Conservation (phyloP, 2,888 invertebrate species). For the Drosophila borborema region DNA sequence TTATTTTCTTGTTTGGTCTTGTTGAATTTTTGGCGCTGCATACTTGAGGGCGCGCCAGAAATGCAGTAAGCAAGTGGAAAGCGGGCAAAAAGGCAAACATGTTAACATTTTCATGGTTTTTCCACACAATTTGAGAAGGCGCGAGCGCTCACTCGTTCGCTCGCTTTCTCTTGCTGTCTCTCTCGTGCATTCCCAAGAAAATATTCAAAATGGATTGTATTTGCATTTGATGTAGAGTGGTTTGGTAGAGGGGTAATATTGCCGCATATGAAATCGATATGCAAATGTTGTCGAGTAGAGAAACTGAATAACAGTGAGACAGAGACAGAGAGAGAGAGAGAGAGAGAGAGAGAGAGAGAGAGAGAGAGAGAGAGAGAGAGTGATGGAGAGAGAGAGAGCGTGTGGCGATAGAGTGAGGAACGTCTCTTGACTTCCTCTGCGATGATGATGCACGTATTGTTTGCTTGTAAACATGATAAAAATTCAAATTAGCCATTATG, state of each 20-base stretch:
- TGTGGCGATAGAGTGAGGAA: neutral
- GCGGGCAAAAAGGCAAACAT: slow-evolving; percentile 38
- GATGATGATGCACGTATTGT: slow-evolving; percentile 78
- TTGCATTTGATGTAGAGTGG: slow-evolving; percentile 41
- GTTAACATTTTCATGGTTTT: slow-evolving; percentile 77
- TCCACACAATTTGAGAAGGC: slow-evolving; percentile 66
- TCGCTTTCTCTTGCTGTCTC: neutral
- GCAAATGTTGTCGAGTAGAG: slow-evolving; percentile 64
- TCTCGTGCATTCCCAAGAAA: slow-evolving; percentile 36
- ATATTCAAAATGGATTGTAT: slow-evolving; percentile 67
- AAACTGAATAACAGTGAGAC: slow-evolving; percentile 12
- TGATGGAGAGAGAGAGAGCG: neutral
- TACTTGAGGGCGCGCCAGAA: slow-evolving; percentile 52
- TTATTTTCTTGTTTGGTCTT: neutral
- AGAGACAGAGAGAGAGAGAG: neutral
- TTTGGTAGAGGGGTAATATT: slow-evolving; percentile 15
- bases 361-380: neutral
- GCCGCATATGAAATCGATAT: slow-evolving; percentile 78
- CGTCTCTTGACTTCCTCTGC: slow-evolving; percentile 43
- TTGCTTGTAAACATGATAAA: slow-evolving; percentile 81
- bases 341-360: neutral
- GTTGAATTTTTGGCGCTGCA: slow-evolving; percentile 49
- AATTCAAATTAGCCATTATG: slow-evolving; percentile 80
- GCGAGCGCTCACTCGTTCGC: slow-evolving; percentile 23
- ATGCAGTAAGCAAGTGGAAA: slow-evolving; percentile 40